phyloP scores from a whole-genome alignment of 1,140 invertebrate species.

The Semibalanus balanoides region DNA sequence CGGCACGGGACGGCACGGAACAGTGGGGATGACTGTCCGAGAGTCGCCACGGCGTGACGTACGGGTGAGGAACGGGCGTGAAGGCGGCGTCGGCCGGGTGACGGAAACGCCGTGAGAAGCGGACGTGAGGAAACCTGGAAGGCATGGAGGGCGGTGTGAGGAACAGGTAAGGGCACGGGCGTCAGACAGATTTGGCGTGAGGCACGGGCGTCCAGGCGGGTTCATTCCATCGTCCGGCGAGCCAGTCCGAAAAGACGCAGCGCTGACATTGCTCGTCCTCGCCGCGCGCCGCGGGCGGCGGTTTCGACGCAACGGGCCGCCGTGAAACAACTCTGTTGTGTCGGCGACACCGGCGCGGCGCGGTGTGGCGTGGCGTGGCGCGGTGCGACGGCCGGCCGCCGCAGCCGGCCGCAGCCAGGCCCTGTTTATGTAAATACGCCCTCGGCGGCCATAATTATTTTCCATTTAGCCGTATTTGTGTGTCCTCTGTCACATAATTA shows the following conservation, averaged over 20 bases:
- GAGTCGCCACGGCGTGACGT: no score
- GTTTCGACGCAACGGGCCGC: neutral
- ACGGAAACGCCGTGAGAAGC: no score
- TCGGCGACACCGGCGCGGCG: neutral
- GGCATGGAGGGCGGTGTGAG: no score
- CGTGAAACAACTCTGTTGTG: neutral
- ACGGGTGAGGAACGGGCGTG: no score
- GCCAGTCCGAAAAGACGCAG: neutral
- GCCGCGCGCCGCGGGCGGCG: no score
- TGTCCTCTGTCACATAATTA: neutral
- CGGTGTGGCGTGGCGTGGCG: neutral
- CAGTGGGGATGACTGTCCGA: no score
- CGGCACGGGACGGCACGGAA: no score
- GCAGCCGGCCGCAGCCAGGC: neutral
- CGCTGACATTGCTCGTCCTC: neutral
- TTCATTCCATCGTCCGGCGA: neutral
- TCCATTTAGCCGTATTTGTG: conserved; percentile 2
- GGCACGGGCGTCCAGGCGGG: neutral
- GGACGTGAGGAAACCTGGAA: no score
- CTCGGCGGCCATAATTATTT: neutral
- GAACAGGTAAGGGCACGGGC: no score
- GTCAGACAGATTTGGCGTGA: no score
- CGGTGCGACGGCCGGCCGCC: no score
- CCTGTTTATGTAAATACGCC: neutral
- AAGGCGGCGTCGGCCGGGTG: no score